Evolutionary conservation across 2,797 vertebrate genomes (phyloP).

Genomic region (Peromyscus eremicus): DNA sequence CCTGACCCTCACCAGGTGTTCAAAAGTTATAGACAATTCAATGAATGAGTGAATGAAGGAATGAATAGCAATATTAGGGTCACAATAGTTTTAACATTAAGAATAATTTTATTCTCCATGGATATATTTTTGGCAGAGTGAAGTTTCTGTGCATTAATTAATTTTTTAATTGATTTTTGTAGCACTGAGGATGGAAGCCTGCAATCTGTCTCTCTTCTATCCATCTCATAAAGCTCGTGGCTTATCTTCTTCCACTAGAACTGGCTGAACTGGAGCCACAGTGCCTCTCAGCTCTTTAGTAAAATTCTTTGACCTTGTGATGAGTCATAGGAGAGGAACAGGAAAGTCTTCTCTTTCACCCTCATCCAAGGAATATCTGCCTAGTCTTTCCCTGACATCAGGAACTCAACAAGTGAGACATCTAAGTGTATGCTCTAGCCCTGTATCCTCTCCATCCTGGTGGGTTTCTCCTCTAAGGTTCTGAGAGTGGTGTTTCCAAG

Average conservation of each 20-base stretch:
- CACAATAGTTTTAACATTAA: neutral
- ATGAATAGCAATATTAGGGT: neutral
- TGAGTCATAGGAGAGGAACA: neutral
- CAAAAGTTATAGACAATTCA: neutral
- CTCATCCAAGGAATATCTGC: neutral
- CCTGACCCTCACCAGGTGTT: neutral
- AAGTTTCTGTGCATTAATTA: neutral
- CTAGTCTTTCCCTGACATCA: neutral
- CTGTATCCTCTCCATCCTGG: accelerated
- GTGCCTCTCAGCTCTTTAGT: neutral
- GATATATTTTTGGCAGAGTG: accelerated
- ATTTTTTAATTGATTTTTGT: neutral
- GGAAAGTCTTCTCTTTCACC: neutral
- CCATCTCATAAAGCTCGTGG: neutral
- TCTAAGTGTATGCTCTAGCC: neutral
- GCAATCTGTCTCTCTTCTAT: neutral
- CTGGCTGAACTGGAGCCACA: neutral
- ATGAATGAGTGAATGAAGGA: neutral
- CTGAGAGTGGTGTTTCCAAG: neutral
- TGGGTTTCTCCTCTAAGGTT: neutral
- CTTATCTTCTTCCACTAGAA: neutral
- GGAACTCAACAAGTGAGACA: neutral
- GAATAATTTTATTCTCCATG: neutral
- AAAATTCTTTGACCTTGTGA: neutral
- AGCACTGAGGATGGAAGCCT: neutral